Evolutionary conservation across 2,888 invertebrate species (phyloP).

Genomic region (Pelosia muscerda): DNA sequence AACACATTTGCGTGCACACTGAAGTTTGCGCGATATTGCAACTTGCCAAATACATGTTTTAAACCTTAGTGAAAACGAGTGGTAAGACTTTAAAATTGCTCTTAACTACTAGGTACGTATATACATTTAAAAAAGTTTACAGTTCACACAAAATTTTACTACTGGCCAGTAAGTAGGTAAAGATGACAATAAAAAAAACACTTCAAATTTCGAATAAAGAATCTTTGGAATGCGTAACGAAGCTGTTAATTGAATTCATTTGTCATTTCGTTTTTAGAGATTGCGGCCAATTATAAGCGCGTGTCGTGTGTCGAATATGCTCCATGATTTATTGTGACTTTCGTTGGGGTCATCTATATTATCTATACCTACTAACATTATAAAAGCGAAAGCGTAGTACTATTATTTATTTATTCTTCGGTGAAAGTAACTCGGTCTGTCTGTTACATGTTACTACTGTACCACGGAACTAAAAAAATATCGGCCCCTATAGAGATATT

Average conservation of each 20-base stretch:
- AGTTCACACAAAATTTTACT: not conserved
- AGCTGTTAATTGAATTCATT: not conserved
- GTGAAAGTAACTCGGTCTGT: not conserved
- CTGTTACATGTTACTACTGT: not conserved
- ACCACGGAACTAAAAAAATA: not conserved
- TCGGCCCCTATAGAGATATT: not conserved
- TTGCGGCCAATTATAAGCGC: not conserved
- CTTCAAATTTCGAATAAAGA: not conserved
- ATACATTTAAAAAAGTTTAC: too few relatives aligned
- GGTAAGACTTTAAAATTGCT: too few relatives aligned
- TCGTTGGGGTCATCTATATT: not conserved
- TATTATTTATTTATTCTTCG: too few relatives aligned
- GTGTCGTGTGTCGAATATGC: not conserved
- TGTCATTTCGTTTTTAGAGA: conserved; percentile 1
- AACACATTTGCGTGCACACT: too few relatives aligned
- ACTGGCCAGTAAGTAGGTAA: not conserved
- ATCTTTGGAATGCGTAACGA: conserved; percentile 2
- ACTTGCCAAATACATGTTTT: too few relatives aligned
- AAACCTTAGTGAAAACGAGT: too few relatives aligned
- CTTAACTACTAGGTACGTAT: too few relatives aligned
- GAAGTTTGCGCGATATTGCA: too few relatives aligned
- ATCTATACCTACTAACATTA: not conserved
- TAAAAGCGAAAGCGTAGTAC: too few relatives aligned
- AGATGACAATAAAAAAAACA: not conserved
- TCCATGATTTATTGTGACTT: not conserved